A percentile compares a stretch with the other conserved stretches of the same genome.
These are phyloP conservation scores for Stichodactyla mertensii DNA, from an alignment of 64 coral and sea anemone species.

Conservation along the genomic window DNA sequence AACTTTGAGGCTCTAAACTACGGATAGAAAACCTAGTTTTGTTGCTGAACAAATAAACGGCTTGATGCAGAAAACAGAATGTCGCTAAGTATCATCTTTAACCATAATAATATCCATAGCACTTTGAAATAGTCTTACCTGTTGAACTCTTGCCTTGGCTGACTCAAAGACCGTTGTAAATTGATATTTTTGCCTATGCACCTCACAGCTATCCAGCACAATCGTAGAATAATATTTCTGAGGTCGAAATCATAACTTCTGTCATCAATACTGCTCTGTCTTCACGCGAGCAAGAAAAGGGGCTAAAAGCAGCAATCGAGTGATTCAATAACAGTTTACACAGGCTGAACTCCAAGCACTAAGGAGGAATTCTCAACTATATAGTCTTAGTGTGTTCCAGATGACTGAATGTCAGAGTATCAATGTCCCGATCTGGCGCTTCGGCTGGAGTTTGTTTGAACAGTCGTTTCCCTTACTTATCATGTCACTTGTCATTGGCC, in stretches of 20 bases:
- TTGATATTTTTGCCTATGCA: background rate
- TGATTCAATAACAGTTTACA: background rate
- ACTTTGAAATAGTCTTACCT: background rate
- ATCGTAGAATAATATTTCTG: background rate
- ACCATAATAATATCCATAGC: background rate
- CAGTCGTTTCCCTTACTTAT: background rate
- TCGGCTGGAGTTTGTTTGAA: constrained; percentile 3
- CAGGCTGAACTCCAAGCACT: background rate
- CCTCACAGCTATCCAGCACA: background rate
- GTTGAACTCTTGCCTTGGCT: background rate
- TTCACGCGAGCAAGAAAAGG: background rate
- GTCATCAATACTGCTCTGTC: background rate
- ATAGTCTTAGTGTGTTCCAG: background rate
- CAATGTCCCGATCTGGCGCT: background rate
- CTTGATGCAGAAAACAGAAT: background rate
- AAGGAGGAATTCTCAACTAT: background rate
- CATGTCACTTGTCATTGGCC: background rate
- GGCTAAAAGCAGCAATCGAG: background rate
- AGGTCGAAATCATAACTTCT: background rate
- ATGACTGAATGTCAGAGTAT: background rate
- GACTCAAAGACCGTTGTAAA: background rate
- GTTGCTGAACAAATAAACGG: background rate
- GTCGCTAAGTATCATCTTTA: background rate
- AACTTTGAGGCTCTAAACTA: no score
- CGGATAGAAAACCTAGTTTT: background rate